Evolutionary conservation across 2,888 invertebrate species (phyloP), one percentile per base, ranked within the genome.

Genomic region (Macrostomum cliftonense): DNA sequence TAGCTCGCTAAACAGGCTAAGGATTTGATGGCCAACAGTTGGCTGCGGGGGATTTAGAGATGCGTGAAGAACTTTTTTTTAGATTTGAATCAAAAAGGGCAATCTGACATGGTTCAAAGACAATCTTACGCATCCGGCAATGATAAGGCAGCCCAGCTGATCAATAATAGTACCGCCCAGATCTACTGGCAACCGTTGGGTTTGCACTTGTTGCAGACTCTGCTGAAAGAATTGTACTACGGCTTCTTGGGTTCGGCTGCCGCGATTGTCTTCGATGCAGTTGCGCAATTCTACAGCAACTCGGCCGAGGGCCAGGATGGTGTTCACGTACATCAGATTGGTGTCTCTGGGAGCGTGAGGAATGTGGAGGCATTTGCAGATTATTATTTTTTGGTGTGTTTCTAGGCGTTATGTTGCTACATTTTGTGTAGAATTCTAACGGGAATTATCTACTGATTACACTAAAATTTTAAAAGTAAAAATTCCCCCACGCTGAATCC

Each of bases 181-280:
- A 9, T 82, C 79, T 0, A 88, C 86, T 0, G 93, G 89, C 1
- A 88, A 83, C 40, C 86, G 81, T 63, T 91, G 91, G 63, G 97
- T 82, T 36, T 76, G 77, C 13, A 38, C 37, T 5, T 49, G 38
- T 28, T 50, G 50, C 14, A 50, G 48, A 20, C 47, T 50, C 70
- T 97, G 93, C 63, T 91, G 88, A 65, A 95, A 89, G 69, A 97
- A 93, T 70, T 91, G 88, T 39, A 95, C 73, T 54, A 95, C 88
- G 1, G 87, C 87, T 58, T 89, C 86, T 0, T 88, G 87, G 0
- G 91, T 89, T 66, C 86, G 86, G 9, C 28, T 28, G 28, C 28
- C 28, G 28, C 28, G 28, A 28, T 28, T 28, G 28, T 28, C 28
- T 28, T 28, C 28, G 0, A 87, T 84, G 0, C 85, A 86, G 58